Percentiles rank a stretch among this genome's conserved stretches.
Conservation (phyloP, 2,888 invertebrate species). For the Drosophila macrothrix region DNA sequence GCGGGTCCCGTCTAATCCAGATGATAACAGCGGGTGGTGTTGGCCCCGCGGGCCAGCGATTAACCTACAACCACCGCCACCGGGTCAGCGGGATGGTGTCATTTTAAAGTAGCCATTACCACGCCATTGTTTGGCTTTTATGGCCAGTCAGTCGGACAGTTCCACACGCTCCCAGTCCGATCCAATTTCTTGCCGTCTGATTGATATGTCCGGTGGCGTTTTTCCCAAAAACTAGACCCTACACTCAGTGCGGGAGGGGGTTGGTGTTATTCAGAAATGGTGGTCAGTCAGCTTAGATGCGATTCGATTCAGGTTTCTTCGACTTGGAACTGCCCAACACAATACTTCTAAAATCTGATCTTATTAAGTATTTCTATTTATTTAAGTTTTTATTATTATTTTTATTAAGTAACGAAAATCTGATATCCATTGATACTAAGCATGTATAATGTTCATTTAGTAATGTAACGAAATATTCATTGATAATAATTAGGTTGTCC, state of each 20-base stretch:
- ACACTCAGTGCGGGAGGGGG: conserved; percentile 21
- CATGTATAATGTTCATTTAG: background rate
- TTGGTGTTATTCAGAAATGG: conserved; percentile 7
- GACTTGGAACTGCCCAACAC: background rate
- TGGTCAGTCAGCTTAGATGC: conserved; percentile 18
- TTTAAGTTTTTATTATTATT: no score
- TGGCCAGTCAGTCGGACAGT: conserved; percentile 30
- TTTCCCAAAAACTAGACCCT: conserved; percentile 27
- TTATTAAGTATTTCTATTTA: no score
- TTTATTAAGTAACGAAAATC: background rate
- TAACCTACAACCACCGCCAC: conserved; percentile 47
- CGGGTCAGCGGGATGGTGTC: conserved; percentile 66
- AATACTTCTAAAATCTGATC: background rate
- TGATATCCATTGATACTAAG: background rate
- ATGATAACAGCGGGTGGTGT: conserved; percentile 75
- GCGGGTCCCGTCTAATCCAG: conserved; percentile 47
- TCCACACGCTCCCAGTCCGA: conserved; percentile 30
- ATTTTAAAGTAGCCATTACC: conserved; percentile 80
- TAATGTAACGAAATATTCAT: fast-evolving
- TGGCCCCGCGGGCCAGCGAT: conserved; percentile 43
- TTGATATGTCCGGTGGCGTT: conserved; percentile 67
- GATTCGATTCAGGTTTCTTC: background rate
- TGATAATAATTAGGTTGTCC: background rate
- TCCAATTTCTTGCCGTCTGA: conserved; percentile 73
- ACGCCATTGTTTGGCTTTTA: conserved; percentile 76